These are phyloP conservation scores for Bombus superbus DNA, from an alignment of 1,140 invertebrate species.

Conservation along the genomic window DNA sequence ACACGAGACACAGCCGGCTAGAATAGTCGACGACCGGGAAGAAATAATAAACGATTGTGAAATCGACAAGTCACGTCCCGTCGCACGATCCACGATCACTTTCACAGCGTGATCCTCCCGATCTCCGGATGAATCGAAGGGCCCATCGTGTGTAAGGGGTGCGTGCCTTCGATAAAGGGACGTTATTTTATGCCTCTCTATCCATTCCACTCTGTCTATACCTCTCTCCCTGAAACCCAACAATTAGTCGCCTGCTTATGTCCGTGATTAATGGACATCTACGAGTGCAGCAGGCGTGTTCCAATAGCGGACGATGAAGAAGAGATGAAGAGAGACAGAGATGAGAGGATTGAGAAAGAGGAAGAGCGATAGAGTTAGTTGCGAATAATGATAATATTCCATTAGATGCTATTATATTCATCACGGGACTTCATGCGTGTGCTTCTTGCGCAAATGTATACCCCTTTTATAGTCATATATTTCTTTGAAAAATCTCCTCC, in stretches of 20 bases:
- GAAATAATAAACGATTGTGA: slow-evolving; percentile 76
- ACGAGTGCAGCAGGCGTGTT: slow-evolving; percentile 76
- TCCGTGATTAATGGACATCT: slow-evolving; percentile 76
- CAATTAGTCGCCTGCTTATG: slow-evolving; percentile 79
- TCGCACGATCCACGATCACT: slow-evolving; percentile 62
- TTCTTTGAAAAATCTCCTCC: not conserved
- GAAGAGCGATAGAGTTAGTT: slow-evolving; percentile 57
- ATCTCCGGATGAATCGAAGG: slow-evolving; percentile 60
- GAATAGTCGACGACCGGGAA: slow-evolving; percentile 24
- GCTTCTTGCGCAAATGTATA: slow-evolving; percentile 27
- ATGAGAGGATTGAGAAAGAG: slow-evolving; percentile 39
- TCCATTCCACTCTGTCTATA: slow-evolving; percentile 59
- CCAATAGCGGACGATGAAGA: slow-evolving; percentile 58
- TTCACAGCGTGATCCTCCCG: slow-evolving; percentile 69
- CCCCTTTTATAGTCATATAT: not conserved
- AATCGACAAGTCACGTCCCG: slow-evolving; percentile 74
- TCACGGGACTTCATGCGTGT: slow-evolving; percentile 61
- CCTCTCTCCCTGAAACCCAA: slow-evolving; percentile 71
- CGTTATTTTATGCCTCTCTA: slow-evolving; percentile 76
- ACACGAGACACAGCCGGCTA: not conserved
- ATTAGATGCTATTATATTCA: slow-evolving; percentile 78
- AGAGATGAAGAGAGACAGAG: slow-evolving; percentile 32
- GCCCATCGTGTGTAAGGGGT: slow-evolving; percentile 66
- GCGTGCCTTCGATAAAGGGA: slow-evolving; percentile 71
- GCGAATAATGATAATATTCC: slow-evolving; percentile 69